A percentile compares a stretch with the other conserved stretches of the same genome.
Evolutionary conservation across 2,797 vertebrate genomes (phyloP).

Genomic region (Cheirogaleus major): DNA sequence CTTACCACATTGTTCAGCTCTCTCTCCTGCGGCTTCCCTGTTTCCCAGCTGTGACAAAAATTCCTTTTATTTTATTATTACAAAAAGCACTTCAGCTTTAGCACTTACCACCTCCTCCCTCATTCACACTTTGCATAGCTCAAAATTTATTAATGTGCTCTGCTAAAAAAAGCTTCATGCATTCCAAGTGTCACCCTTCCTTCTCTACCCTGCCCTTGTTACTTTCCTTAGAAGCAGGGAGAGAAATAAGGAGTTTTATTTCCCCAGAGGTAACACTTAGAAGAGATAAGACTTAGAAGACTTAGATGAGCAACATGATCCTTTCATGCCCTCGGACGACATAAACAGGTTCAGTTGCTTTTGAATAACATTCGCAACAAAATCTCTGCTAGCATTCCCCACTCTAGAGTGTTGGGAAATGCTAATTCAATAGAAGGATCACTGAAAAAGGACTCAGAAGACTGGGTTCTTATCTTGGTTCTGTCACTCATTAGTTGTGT

Average conservation of each 20-base stretch:
- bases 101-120: neutral
- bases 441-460: neutral
- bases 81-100: constrained; percentile 28
- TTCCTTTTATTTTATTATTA: neutral
- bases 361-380: neutral
- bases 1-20: neutral
- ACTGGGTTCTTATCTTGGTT: neutral
- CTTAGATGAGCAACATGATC: neutral
- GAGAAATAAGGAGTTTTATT: neutral
- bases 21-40: neutral
- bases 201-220: neutral
- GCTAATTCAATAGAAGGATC: neutral
- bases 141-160: constrained; percentile 38
- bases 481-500: neutral
- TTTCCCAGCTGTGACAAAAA: neutral
- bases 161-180: constrained; percentile 1
- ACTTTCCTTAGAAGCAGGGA: neutral
- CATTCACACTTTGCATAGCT: constrained; percentile 11
- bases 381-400: neutral
- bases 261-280: neutral
- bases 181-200: neutral
- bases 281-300: neutral
- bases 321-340: neutral
- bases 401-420: neutral
- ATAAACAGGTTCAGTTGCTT: neutral